A percentile compares a stretch with the other conserved stretches of the same genome.
phyloP scores from a whole-genome alignment of 2,888 invertebrate genomes.

The Thereva unica region DNA sequence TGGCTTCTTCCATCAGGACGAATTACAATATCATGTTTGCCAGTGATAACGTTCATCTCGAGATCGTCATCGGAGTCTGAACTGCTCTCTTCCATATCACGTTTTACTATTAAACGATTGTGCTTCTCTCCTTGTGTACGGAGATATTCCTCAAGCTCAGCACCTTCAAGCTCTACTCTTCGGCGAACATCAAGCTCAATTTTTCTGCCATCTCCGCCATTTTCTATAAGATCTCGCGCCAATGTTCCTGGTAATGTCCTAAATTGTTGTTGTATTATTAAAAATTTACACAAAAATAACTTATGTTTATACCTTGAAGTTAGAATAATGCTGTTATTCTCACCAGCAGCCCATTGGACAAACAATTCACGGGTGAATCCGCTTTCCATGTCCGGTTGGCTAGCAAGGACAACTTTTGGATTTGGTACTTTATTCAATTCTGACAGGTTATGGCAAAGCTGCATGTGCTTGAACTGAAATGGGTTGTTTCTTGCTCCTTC shows the following conservation, averaged over 20 bases:
- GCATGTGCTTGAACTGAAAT: constrained; percentile 91
- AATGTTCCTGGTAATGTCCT: constrained; percentile 82
- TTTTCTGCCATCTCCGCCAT: constrained; percentile 70
- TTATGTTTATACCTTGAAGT: constrained; percentile 70
- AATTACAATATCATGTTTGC: constrained; percentile 88
- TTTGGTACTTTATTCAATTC: constrained; percentile 86
- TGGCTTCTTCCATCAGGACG: constrained; percentile 71
- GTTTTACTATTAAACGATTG: constrained; percentile 54
- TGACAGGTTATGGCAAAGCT: constrained; percentile 88
- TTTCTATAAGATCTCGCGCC: constrained; percentile 77
- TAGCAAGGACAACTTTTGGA: constrained; percentile 94
- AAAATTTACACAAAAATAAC: background rate
- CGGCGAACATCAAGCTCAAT: constrained; percentile 72
- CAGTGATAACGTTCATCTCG: constrained; percentile 81
- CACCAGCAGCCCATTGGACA: constrained; percentile 88
- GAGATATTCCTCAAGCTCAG: constrained; percentile 76
- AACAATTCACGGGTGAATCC: constrained; percentile 96
- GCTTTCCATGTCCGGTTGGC: constrained; percentile 91
- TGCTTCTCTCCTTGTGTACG: constrained; percentile 66
- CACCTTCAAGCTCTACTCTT: constrained; percentile 75
- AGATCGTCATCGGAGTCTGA: constrained; percentile 83
- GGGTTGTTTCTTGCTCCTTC: constrained; percentile 93
- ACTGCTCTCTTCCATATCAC: constrained; percentile 72
- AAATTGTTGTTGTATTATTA: background rate
- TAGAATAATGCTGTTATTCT: constrained; percentile 91